Evolutionary conservation across 2,888 invertebrate species (phyloP).

Genomic region (Dynastes grantii): DNA sequence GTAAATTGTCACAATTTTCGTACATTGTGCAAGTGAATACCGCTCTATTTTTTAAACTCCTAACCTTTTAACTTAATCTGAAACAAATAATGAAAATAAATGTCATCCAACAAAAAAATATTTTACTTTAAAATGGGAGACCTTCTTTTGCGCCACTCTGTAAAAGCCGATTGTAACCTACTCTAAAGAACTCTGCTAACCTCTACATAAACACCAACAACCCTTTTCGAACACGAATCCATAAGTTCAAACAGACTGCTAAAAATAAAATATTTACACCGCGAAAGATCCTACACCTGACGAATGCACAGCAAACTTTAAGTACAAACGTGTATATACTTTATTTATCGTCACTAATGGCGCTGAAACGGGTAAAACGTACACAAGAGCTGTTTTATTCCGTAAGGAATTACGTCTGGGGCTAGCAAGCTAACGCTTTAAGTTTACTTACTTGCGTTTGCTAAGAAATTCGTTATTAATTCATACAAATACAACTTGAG

Average conservation of each 20-base stretch:
- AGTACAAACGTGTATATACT: constrained; percentile 10
- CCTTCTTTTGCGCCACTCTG: too few species aligned
- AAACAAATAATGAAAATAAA: too few species aligned
- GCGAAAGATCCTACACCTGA: background rate
- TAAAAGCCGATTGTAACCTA: background rate
- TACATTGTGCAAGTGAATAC: too few species aligned
- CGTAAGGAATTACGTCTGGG: background rate
- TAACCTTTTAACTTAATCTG: too few species aligned
- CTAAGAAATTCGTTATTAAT: background rate
- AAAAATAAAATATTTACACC: constrained; percentile 13
- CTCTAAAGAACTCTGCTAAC: background rate
- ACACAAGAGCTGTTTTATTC: background rate
- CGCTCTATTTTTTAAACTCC: too few species aligned
- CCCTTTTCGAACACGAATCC: background rate
- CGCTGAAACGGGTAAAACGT: background rate
- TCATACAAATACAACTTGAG: background rate
- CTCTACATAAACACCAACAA: background rate
- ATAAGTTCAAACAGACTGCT: background rate
- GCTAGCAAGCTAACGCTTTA: background rate
- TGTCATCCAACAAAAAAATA: too few species aligned
- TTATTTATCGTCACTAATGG: constrained; percentile 28
- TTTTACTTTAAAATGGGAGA: too few species aligned
- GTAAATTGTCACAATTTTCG: too few species aligned
- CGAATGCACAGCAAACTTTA: background rate
- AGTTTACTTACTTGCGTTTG: background rate